phyloP scores from a whole-genome alignment of 1,140 invertebrate genomes.

The Homalodisca vitripennis region DNA sequence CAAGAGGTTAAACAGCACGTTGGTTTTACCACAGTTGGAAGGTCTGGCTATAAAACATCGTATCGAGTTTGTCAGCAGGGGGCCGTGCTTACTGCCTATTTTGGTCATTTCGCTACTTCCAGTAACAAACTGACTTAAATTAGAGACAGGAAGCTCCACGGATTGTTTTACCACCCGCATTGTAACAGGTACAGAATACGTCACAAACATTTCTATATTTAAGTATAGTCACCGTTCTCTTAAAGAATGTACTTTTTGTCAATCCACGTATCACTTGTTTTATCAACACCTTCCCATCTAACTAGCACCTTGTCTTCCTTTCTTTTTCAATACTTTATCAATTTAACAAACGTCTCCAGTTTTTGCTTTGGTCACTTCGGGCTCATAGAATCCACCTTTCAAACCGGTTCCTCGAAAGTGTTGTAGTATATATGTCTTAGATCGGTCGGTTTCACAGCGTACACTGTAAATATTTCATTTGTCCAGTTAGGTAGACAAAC shows the following conservation, averaged over 20 bases:
- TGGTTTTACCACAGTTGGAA: slow-evolving; percentile 47
- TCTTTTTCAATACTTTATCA: background rate
- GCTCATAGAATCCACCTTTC: slow-evolving; percentile 4
- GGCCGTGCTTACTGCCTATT: slow-evolving; percentile 31
- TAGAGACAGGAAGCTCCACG: background rate
- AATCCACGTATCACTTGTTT: background rate
- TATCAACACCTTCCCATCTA: background rate
- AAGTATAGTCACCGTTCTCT: background rate
- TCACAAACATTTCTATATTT: background rate
- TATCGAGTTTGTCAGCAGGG: slow-evolving; percentile 38
- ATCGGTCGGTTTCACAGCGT: too few relatives aligned
- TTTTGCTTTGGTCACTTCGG: background rate
- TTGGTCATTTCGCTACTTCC: background rate
- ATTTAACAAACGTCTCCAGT: background rate
- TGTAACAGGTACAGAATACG: background rate
- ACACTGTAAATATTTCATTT: too few relatives aligned
- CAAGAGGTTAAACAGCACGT: slow-evolving; percentile 43
- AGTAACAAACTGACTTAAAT: slow-evolving; percentile 23
- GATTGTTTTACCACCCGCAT: slow-evolving; percentile 30
- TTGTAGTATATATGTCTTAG: too few relatives aligned
- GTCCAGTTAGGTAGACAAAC: too few relatives aligned
- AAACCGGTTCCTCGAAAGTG: too few relatives aligned
- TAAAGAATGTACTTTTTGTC: background rate
- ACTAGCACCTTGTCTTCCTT: background rate
- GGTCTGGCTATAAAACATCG: slow-evolving; percentile 42